These are phyloP conservation scores for Zeus faber DNA, from an alignment of 2,113 vertebrate species.

Conservation along the genomic window DNA sequence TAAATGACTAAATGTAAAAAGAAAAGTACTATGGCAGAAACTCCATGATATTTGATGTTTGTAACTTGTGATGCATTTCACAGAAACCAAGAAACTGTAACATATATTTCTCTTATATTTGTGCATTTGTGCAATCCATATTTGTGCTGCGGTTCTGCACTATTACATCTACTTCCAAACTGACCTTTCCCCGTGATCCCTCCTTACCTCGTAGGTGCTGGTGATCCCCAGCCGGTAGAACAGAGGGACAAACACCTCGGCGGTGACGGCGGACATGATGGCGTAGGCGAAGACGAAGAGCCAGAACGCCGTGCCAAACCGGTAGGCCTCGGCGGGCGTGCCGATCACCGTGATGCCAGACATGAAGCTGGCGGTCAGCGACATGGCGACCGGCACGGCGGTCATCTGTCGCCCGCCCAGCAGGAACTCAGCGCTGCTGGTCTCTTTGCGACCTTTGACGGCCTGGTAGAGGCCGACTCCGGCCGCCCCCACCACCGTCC, in stretches of 20 bases:
- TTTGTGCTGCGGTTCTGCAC: too few species aligned
- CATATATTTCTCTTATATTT: too few species aligned
- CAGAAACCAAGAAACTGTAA: too few species aligned
- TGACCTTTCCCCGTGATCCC: too few species aligned
- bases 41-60: too few species aligned
- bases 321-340: slow-evolving; percentile 75
- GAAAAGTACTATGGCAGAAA: too few species aligned
- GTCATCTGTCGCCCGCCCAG: slow-evolving; percentile 78
- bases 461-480: slow-evolving; percentile 76
- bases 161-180: background rate
- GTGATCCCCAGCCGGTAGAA: slow-evolving; percentile 78
- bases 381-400: slow-evolving; percentile 79
- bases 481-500: slow-evolving; percentile 58
- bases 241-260: slow-evolving; percentile 78
- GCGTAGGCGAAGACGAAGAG: slow-evolving; percentile 70
- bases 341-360: slow-evolving; percentile 81
- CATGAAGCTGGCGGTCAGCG: slow-evolving; percentile 82
- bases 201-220: slow-evolving; percentile 78
- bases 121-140: too few species aligned
- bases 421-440: slow-evolving; percentile 70
- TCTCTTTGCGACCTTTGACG: slow-evolving; percentile 63
- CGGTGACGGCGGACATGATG: slow-evolving; percentile 72
- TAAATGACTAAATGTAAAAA: too few species aligned
- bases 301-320: slow-evolving; percentile 73
- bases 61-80: too few species aligned